Base-by-base conservation (phyloP, 2,113 vertebrate genomes). In the Cnemophilus loriae region DNA sequence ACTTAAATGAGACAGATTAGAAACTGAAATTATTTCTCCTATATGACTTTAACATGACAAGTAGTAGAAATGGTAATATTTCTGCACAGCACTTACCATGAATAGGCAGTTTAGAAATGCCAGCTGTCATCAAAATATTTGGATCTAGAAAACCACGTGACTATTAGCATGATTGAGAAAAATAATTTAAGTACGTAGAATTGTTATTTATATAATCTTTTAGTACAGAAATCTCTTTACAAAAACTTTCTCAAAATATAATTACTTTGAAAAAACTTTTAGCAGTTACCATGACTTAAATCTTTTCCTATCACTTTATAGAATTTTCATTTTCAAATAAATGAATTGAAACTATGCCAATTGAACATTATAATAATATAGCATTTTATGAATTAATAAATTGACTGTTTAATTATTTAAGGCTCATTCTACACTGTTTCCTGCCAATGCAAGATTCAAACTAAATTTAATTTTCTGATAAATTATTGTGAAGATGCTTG, bases 61-160 rank as follows among this genome's bases (percentile, higher is more conserved):
- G n/a, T 67, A 71, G 59, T n/a, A 79, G 49, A 74, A 86, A 81
- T 52, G 17, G 23, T 52, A 71, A 47, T 59, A 47, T 52, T 89
- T 92, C 42, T 90, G 61, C 49, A 44, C 22, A 89, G 24, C 15
- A 42, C 35, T 90, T 87, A 32, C 24, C 46, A 27, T 82, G 57
- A 79, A 50, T 49, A 78, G 33, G 24, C 53, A 77, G 42, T 46
- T 80, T 80, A 69, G 46, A 93, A 93, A 94, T 70, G n/a, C 24
- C 67, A 96, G 42, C 47, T 77, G 14, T 73, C 89, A 79, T 83
- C 91, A 92, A 95, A 92, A 75, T 75, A 68, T 23, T 67, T 86
- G 50, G 33, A 44, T 81, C 49, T 37, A 74, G 61, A 78, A 85
- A 90, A 67, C 23, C 27, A 82, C 50, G 85, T 85, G 37, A 80